Evolutionary conservation across 2,113 vertebrate species (phyloP).

Genomic region (Ranitomeya imitator): DNA sequence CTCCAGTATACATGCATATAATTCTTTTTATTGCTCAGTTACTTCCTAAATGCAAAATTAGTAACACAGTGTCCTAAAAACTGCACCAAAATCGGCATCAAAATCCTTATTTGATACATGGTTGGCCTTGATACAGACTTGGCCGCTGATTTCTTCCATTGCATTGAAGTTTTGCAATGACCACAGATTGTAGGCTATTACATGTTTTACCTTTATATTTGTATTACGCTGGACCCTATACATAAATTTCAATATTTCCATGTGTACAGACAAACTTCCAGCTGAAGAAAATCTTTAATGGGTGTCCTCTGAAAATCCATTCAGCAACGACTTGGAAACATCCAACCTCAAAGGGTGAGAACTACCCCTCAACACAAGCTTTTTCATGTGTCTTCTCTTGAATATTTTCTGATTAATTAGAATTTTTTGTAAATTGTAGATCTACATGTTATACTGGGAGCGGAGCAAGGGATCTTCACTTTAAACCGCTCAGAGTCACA

Average conservation of each 20-base stretch:
- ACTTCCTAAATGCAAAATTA: no score
- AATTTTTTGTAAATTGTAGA: conserved; percentile 68
- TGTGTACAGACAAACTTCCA: conserved; percentile 66
- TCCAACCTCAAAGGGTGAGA: conserved; percentile 78
- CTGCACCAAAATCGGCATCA: no score
- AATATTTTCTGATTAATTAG: no score
- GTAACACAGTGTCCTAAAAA: no score
- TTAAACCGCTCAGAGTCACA: conserved; percentile 81
- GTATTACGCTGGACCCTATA: background rate
- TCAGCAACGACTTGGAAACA: conserved; percentile 81
- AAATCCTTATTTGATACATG: no score
- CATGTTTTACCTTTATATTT: background rate
- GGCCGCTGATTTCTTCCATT: no score
- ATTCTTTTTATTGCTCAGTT: no score
- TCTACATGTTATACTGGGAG: conserved; percentile 82
- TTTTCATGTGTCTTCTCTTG: background rate
- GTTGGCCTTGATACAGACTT: no score
- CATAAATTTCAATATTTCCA: background rate
- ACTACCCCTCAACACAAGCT: no score
- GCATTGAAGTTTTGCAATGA: no score
- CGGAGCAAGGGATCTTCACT: conserved; percentile 88
- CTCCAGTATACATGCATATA: background rate
- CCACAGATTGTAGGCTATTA: no score
- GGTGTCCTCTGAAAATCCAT: conserved; percentile 84
- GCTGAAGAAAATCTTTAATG: conserved; percentile 86